Conservation (phyloP, 2,888 invertebrate species). For the Synanthedon myopaeformis region DNA sequence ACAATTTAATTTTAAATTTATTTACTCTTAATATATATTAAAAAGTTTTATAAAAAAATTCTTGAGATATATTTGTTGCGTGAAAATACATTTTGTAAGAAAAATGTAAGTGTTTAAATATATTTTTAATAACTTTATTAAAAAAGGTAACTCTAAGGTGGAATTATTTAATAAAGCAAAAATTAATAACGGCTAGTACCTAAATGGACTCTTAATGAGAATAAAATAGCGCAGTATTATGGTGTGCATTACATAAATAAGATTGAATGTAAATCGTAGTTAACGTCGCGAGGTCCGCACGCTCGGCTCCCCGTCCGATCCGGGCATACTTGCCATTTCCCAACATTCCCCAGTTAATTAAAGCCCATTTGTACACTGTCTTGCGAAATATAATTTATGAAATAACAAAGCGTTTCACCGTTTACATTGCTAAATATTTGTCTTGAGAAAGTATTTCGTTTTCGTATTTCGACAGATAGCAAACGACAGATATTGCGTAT, state of each 20-base stretch:
- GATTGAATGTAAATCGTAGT: constrained; percentile 53
- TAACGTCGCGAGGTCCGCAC: constrained; percentile 28
- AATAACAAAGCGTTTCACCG: constrained; percentile 41
- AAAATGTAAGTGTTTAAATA: no score
- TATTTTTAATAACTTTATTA: no score
- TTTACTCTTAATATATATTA: no score
- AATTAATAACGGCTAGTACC: neutral
- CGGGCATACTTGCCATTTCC: constrained; percentile 55
- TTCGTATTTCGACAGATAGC: neutral
- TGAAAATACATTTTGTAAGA: no score
- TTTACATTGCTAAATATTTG: constrained; percentile 30
- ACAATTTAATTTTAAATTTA: no score
- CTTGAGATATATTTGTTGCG: no score
- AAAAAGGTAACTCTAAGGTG: no score
- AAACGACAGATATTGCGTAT: no score
- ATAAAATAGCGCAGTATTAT: constrained; percentile 34
- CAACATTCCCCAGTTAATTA: constrained; percentile 65
- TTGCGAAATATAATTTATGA: constrained; percentile 58
- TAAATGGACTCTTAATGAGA: constrained; percentile 4
- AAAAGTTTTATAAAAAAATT: no score
- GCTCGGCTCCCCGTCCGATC: constrained; percentile 26
- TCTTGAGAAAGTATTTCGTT: constrained; percentile 21
- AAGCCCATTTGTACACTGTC: constrained; percentile 65
- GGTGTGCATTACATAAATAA: constrained; percentile 46
- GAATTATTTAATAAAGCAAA: no score